A percentile compares a stretch with the other conserved stretches of the same genome.
phyloP scores from a whole-genome alignment of 2,888 invertebrate species.

The Leptodirus hochenwartii region DNA sequence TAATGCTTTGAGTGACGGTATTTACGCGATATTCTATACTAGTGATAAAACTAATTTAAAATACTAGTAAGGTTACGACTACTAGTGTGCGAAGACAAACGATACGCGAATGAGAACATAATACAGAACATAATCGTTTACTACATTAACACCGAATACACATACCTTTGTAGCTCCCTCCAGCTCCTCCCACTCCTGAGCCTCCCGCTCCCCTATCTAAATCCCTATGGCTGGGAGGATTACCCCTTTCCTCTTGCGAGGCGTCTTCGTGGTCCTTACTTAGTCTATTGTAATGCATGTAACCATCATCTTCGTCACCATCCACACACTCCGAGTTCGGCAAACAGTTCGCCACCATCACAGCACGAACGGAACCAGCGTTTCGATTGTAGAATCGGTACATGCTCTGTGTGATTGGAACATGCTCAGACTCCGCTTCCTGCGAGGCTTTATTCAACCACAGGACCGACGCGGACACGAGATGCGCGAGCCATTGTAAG shows the following conservation, averaged over 20 bases:
- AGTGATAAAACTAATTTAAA: too few species aligned
- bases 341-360: constrained; percentile 58
- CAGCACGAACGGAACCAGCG: constrained; percentile 58
- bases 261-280: constrained; percentile 9
- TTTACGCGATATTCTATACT: too few species aligned
- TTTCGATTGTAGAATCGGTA: constrained; percentile 60
- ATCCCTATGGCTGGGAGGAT: constrained; percentile 34
- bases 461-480: constrained; percentile 53
- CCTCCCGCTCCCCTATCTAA: constrained; percentile 17
- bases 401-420: constrained; percentile 55
- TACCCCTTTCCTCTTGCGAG: constrained; percentile 28
- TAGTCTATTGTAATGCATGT: constrained; percentile 9
- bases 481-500: constrained; percentile 59
- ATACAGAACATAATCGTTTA: too few species aligned
- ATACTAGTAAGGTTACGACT: too few species aligned
- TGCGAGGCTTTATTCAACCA: constrained; percentile 73
- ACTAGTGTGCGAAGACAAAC: too few species aligned
- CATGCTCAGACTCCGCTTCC: constrained; percentile 59
- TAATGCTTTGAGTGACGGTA: too few species aligned
- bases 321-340: constrained; percentile 24
- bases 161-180: too few species aligned
- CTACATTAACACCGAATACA: too few species aligned
- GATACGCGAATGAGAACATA: too few species aligned
- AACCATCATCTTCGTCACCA: constrained; percentile 11
- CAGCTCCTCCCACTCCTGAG: not conserved